Conservation (phyloP, 2,113 vertebrate species). For the Butorides virescens region DNA sequence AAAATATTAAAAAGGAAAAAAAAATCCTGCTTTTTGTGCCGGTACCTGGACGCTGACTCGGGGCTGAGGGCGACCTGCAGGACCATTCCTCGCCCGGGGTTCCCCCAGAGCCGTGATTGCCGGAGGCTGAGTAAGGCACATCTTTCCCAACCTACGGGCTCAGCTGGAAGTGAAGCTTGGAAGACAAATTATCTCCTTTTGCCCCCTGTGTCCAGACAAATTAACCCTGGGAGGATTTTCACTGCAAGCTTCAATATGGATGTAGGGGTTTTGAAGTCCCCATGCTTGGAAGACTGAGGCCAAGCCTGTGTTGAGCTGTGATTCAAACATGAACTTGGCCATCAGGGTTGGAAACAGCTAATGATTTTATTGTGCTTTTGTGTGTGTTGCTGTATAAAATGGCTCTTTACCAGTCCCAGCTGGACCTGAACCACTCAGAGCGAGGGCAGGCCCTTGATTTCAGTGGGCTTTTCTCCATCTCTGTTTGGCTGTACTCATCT, state of each 20-base stretch:
- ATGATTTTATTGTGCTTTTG: slow-evolving; percentile 16
- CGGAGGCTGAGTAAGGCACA: background rate
- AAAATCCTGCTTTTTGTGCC: background rate
- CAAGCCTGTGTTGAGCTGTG: background rate
- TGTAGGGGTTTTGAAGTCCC: background rate
- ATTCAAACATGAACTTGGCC: background rate
- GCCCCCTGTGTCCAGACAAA: background rate
- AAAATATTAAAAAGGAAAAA: slow-evolving; percentile 25
- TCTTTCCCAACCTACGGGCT: background rate
- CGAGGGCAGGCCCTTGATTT: background rate
- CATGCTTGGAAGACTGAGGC: background rate
- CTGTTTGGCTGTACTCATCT: background rate
- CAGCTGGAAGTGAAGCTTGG: background rate
- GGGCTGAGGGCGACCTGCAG: background rate
- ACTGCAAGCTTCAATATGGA: background rate
- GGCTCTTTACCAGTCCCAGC: background rate
- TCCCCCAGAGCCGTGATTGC: background rate
- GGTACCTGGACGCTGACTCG: background rate
- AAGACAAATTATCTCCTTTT: background rate
- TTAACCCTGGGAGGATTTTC: background rate
- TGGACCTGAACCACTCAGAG: background rate
- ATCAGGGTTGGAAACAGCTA: background rate
- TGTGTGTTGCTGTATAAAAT: slow-evolving; percentile 9
- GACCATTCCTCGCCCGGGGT: background rate
- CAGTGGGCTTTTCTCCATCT: background rate